Evolutionary conservation across 1,140 invertebrate genomes (phyloP).

Genomic region (Helicorthomorpha holstii): DNA sequence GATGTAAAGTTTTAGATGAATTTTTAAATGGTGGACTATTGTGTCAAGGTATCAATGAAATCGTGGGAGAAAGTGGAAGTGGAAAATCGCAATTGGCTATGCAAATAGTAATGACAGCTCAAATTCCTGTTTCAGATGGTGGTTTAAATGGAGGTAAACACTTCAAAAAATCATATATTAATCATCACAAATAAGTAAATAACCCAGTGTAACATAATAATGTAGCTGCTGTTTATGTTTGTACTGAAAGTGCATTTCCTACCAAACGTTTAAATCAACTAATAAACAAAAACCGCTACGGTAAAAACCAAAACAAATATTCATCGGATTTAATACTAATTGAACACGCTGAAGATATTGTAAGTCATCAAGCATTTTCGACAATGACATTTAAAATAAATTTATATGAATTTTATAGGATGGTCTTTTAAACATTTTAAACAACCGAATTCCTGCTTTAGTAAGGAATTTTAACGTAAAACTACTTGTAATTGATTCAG

Average conservation of each 20-base stretch:
- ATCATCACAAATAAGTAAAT: not conserved
- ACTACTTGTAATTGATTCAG: conserved; percentile 53
- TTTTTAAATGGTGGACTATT: conserved; percentile 51
- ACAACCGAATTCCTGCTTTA: conserved; percentile 29
- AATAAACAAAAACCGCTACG: conserved; percentile 38
- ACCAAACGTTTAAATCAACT: conserved; percentile 41
- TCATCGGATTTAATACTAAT: not conserved
- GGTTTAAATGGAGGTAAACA: not conserved
- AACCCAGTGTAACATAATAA: not conserved
- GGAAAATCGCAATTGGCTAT: conserved; percentile 74
- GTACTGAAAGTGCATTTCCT: conserved; percentile 57
- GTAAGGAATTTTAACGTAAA: conserved; percentile 35
- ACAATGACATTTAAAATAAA: not conserved
- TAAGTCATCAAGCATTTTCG: not conserved
- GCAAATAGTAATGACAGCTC: conserved; percentile 44
- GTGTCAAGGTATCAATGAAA: conserved; percentile 54
- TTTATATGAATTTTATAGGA: not conserved
- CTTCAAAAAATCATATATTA: not conserved
- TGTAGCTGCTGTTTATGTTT: conserved; percentile 50
- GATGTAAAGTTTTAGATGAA: conserved; percentile 30
- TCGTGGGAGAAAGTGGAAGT: conserved; percentile 58
- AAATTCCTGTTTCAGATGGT: conserved; percentile 24
- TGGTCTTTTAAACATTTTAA: not conserved
- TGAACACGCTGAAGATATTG: not conserved
- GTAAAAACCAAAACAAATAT: conserved; percentile 17